Base-by-base conservation (phyloP, 2,888 invertebrate species). In the Oscheius sp. region DNA sequence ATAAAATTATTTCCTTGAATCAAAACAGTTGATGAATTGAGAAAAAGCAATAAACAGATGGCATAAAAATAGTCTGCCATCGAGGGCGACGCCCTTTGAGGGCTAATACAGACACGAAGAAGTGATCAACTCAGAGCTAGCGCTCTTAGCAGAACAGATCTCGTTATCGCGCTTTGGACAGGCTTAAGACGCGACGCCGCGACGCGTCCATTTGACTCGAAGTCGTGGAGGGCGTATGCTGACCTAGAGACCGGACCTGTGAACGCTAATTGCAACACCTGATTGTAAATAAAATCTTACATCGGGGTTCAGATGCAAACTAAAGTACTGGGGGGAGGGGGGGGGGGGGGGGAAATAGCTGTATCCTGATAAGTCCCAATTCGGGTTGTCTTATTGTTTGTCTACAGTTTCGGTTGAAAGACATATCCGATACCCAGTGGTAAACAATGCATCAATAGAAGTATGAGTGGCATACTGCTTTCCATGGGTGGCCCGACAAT, bases 101-200 rank as follows among this genome's bases (percentile, higher is more conserved):
- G 59, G 59, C 41, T 26, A 17, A 17, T 59, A 54, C 30, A 44
- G 59, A 41, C 59, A 59, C 54, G 20, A 30, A 59, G 41, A 59
- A 59, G 59, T 41, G 59, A 59, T 44, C 59, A 59, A 59, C 59
- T 59, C 41, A 59, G 59, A 59, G 47, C 62, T 62, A 62, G 47
- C 62, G 62, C 47, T 62, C 62, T 30, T 62, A 62, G 62, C 62
- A 49, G 62, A 49, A 47, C 62, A 62, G 62, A 62, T 62, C 62
- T 49, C 62, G 62, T 62, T 62, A 62, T 62, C 47, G 47, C 32
- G 62, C 62, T 62, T 47, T 47, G 47, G 62, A 62, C 62, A 62
- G 62, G 62, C 62, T 62, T 62, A 62, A 47, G 59, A 62, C 47
- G 62, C 62, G 44, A 41, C n/a, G 24, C 62, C 44, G 28, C 62